phyloP scores from a whole-genome alignment of 2,797 vertebrate genomes.

The Sciurus carolinensis region DNA sequence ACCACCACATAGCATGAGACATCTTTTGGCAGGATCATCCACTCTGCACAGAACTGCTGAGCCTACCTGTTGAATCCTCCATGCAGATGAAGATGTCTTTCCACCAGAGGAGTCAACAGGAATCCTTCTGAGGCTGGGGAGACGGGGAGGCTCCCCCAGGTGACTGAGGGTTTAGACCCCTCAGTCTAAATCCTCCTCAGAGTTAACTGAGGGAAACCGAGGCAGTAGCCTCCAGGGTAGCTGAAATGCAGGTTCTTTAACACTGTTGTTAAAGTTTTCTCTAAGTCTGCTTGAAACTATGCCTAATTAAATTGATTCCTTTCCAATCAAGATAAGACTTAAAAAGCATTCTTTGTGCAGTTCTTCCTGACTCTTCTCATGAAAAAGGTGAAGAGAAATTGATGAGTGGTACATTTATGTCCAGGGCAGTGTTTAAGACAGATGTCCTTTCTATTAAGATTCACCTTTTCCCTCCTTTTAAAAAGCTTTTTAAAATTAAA shows the following conservation, averaged over 20 bases:
- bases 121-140: background rate
- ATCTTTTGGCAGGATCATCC: background rate
- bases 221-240: background rate
- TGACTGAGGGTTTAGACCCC: background rate
- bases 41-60: background rate
- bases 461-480: background rate
- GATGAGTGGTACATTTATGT: background rate
- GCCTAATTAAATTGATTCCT: conserved; percentile 77
- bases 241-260: conserved; percentile 1
- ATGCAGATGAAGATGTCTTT: background rate
- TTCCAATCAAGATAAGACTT: conserved; percentile 81
- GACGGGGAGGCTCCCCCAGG: background rate
- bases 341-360: conserved; percentile 72
- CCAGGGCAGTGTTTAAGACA: background rate
- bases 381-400: conserved; percentile 35
- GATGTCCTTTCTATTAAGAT: conserved; percentile 36
- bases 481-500: background rate
- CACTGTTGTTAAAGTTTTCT: conserved; percentile 34
- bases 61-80: background rate
- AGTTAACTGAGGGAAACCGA: background rate
- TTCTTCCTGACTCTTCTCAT: background rate
- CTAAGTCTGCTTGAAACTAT: conserved; percentile 53
- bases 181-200: background rate
- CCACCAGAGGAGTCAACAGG: background rate
- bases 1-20: background rate